Percentiles rank a stretch among this genome's conserved stretches.
Evolutionary conservation across 2,888 invertebrate species (phyloP).

Genomic region (Callimorpha dominula): DNA sequence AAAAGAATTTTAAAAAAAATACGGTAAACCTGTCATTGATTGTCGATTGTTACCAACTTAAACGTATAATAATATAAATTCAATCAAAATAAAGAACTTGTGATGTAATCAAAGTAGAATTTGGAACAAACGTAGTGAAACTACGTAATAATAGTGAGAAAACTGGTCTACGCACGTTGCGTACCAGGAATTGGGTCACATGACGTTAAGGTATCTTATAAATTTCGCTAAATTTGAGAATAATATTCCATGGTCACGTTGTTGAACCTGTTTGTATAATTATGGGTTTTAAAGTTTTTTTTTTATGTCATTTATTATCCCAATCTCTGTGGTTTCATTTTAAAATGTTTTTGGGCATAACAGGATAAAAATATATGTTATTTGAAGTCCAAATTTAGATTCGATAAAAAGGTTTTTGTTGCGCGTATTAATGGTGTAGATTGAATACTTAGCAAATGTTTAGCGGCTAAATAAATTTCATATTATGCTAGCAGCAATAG

Average conservation of each 20-base stretch:
- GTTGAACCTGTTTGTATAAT: neutral
- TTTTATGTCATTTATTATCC: neutral
- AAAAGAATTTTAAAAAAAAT: too few species aligned
- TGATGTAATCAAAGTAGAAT: slow-evolving; percentile 25
- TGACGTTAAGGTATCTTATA: neutral
- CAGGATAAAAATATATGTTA: neutral
- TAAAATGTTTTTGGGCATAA: neutral
- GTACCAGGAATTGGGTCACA: slow-evolving; percentile 9
- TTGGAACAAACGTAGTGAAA: slow-evolving; percentile 29
- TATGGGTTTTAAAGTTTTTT: neutral
- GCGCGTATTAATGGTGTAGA: too few species aligned
- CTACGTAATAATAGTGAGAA: slow-evolving; percentile 32
- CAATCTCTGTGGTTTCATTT: neutral
- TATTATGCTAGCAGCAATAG: too few species aligned
- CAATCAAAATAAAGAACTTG: neutral
- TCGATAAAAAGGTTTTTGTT: neutral
- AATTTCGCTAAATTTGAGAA: neutral
- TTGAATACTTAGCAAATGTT: too few species aligned
- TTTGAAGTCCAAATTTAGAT: neutral
- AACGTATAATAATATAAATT: too few species aligned
- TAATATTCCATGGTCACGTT: neutral
- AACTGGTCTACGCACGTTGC: slow-evolving; percentile 14
- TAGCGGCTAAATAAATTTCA: too few species aligned
- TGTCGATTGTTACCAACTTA: too few species aligned
- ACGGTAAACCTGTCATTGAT: too few species aligned